phyloP scores from a whole-genome alignment of 2,888 invertebrate genomes.

The Lagria hirta region DNA sequence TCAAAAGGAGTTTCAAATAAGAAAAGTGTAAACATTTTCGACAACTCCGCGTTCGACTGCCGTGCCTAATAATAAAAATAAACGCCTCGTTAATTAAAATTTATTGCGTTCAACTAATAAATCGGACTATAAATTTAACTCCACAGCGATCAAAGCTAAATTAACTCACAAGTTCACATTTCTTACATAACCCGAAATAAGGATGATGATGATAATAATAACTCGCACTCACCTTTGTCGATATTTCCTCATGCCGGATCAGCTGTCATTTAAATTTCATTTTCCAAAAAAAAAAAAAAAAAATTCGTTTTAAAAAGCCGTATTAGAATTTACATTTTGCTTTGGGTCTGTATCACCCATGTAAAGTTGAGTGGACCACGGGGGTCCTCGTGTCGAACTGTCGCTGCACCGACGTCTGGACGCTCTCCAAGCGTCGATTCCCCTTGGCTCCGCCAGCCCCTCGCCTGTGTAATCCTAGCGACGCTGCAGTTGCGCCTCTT shows the following conservation, averaged over 20 bases:
- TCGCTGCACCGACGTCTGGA: slow-evolving; percentile 51
- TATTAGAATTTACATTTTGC: slow-evolving; percentile 5
- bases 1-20: too few species aligned
- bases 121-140: too few species aligned
- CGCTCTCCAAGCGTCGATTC: slow-evolving; percentile 44
- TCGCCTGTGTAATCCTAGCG: slow-evolving; percentile 21
- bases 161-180: too few species aligned
- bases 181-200: slow-evolving; percentile 9
- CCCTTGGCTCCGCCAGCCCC: slow-evolving; percentile 34
- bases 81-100: too few species aligned
- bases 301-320: slow-evolving; percentile 1
- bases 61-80: too few species aligned
- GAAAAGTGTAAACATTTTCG: too few species aligned
- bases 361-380: slow-evolving; percentile 28
- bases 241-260: slow-evolving; percentile 8
- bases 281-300: slow-evolving; percentile 6
- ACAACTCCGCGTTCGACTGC: too few species aligned
- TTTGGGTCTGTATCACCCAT: too few species aligned
- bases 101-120: too few species aligned
- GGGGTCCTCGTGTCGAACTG: slow-evolving; percentile 51
- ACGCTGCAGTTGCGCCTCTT: slow-evolving; percentile 27
- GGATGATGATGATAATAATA: slow-evolving; percentile 2
- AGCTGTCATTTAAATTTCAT: slow-evolving; percentile 10
- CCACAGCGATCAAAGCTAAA: too few species aligned
- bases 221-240: slow-evolving; percentile 10